phyloP scores from a whole-genome alignment of 2,113 vertebrate genomes.

The Elephantulus edwardii region DNA sequence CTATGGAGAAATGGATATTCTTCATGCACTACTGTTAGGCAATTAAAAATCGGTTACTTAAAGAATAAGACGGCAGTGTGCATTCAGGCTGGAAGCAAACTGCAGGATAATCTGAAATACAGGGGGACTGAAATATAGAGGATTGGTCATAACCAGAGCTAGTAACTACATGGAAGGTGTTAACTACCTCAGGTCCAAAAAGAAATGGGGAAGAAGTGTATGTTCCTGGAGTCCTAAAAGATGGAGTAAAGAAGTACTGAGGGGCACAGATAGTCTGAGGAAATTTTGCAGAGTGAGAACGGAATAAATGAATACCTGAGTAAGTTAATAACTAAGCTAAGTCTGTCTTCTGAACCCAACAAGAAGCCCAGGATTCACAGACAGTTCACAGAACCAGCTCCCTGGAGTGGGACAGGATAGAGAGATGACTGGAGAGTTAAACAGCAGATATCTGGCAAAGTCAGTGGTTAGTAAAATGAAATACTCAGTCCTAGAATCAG shows the following conservation, averaged over 20 bases:
- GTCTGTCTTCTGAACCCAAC: not conserved
- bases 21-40: not conserved
- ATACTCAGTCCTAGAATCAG: not conserved
- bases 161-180: not conserved
- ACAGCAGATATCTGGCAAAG: not conserved
- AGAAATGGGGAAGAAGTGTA: not conserved
- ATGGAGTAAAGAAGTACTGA: no score
- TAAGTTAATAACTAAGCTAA: not conserved
- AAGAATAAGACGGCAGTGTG: not conserved
- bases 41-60: not conserved
- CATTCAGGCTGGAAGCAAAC: constrained; percentile 30
- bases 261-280: not conserved
- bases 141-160: no score
- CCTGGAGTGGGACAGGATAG: not conserved
- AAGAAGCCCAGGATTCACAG: not conserved
- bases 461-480: constrained; percentile 10
- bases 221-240: no score
- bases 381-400: not conserved
- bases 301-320: not conserved
- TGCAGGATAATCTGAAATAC: constrained; percentile 29
- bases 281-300: not conserved
- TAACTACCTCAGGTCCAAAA: not conserved
- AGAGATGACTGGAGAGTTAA: not conserved
- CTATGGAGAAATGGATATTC: not conserved
- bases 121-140: no score